phyloP scores from a whole-genome alignment of 2,113 vertebrate species.

The Eulemur rufifrons region DNA sequence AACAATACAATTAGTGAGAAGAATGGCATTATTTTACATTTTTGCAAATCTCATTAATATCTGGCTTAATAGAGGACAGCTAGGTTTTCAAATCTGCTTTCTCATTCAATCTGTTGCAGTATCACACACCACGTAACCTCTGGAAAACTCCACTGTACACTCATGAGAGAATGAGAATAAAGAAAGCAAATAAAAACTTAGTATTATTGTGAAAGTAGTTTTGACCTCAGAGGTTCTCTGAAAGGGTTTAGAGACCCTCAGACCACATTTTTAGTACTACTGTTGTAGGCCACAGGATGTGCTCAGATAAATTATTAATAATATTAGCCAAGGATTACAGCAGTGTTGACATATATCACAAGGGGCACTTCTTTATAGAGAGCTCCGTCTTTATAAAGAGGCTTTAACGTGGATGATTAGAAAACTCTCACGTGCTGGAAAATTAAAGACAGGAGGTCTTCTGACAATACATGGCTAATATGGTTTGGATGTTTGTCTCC shows the following conservation, averaged over 20 bases:
- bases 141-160: background rate
- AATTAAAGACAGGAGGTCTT: background rate
- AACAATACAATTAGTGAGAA: background rate
- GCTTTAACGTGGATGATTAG: background rate
- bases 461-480: background rate
- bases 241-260: background rate
- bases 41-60: background rate
- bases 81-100: background rate
- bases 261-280: background rate
- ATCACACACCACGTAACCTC: background rate
- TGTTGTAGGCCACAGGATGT: background rate
- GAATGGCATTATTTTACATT: background rate
- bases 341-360: background rate
- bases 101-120: background rate
- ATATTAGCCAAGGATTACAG: background rate
- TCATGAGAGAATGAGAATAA: background rate
- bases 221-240: background rate
- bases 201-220: background rate
- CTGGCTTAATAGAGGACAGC: background rate
- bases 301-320: background rate
- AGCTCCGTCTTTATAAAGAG: background rate
- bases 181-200: background rate
- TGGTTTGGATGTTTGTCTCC: no score
- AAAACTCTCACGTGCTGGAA: background rate
- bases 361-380: background rate